Conservation (phyloP, 2,797 vertebrate genomes). For the Pelodytes ibericus region DNA sequence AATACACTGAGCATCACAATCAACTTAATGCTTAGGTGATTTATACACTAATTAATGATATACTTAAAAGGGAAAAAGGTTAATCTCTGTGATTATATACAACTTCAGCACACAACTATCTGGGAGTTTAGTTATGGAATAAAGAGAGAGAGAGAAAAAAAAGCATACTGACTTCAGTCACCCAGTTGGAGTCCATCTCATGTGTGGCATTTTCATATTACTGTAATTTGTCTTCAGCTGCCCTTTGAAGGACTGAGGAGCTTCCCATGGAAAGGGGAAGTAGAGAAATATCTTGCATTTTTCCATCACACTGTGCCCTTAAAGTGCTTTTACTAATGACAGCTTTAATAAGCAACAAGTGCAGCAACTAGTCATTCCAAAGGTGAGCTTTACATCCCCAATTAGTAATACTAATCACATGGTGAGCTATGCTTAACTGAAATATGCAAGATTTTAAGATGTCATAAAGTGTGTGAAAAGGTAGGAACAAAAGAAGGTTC, state of each 20-base stretch:
- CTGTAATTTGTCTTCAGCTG: conserved; percentile 33
- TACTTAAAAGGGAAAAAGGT: not conserved
- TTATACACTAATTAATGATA: too few species aligned
- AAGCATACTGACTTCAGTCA: not conserved
- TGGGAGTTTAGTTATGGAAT: not conserved
- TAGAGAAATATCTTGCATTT: conserved; percentile 13
- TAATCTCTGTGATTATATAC: not conserved
- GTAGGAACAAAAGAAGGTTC: too few species aligned
- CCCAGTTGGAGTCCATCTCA: conserved; percentile 9
- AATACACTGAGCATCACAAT: too few species aligned
- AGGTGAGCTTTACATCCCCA: conserved; percentile 3
- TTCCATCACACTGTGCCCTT: conserved; percentile 39
- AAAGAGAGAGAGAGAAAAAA: not conserved
- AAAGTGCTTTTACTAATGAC: conserved; percentile 27
- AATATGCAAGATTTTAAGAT: too few species aligned
- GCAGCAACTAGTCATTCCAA: conserved; percentile 26
- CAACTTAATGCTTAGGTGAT: too few species aligned
- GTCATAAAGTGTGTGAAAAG: too few species aligned
- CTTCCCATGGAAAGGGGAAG: conserved; percentile 33
- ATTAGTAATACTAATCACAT: conserved; percentile 26
- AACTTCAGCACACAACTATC: not conserved
- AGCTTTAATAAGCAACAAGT: conserved; percentile 34
- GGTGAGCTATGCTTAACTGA: not conserved
- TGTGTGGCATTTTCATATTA: conserved; percentile 27
- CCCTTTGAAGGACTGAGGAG: conserved; percentile 25